A percentile compares a stretch with the other conserved stretches of the same genome.
phyloP scores from a whole-genome alignment of 2,113 vertebrate genomes.

The Bostrychus sinensis region DNA sequence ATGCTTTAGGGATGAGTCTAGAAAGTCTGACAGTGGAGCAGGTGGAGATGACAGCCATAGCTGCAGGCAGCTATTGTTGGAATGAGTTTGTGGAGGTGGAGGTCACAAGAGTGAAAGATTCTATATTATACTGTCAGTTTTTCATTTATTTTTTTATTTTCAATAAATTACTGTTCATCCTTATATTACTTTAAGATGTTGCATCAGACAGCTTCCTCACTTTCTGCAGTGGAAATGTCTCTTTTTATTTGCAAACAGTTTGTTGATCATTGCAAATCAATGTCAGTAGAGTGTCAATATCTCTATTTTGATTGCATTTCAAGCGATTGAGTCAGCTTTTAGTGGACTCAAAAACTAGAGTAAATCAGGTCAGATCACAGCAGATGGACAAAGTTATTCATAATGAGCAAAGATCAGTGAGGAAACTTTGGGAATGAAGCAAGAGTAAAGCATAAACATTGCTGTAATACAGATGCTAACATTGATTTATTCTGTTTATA shows the following conservation, averaged over 20 bases:
- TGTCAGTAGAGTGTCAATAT: conserved; percentile 8
- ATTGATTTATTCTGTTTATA: too few species aligned
- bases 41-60: background rate
- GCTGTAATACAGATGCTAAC: too few species aligned
- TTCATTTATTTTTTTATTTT: background rate
- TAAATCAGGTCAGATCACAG: conserved; percentile 12
- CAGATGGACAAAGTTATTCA: conserved; percentile 16
- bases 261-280: conserved; percentile 7
- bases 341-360: background rate
- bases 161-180: background rate
- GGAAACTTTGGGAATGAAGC: background rate
- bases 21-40: background rate
- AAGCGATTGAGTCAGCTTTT: background rate
- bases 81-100: background rate
- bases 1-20: background rate
- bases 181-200: background rate
- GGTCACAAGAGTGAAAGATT: background rate
- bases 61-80: background rate
- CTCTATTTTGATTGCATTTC: conserved; percentile 6
- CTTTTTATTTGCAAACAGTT: background rate
- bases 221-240: background rate
- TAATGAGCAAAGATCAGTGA: conserved; percentile 1
- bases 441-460: background rate
- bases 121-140: background rate
- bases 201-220: background rate